Conservation (phyloP, 2,888 invertebrate genomes). For the Drosophila emarginata region DNA sequence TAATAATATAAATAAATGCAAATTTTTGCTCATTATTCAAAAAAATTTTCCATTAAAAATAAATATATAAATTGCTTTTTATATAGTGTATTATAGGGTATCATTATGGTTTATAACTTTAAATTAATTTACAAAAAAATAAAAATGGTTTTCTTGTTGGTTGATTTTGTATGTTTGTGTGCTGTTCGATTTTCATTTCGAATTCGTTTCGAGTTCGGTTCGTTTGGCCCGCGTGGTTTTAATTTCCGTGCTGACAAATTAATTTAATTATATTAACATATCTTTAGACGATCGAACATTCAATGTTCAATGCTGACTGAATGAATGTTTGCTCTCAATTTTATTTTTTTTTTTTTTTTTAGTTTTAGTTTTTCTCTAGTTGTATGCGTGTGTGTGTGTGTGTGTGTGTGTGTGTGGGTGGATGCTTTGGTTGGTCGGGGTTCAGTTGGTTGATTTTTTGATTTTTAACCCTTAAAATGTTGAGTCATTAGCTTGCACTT, state of each 20-base stretch:
- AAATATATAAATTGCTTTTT: too few species aligned
- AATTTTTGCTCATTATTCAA: too few species aligned
- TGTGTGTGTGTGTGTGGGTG: neutral
- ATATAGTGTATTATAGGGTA: neutral
- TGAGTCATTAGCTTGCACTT: constrained; percentile 76
- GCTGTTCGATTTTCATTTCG: constrained; percentile 71
- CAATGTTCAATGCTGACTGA: constrained; percentile 52
- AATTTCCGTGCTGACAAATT: constrained; percentile 77
- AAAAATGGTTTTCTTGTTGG: constrained; percentile 24
- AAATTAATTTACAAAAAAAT: neutral
- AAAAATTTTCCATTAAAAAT: too few species aligned
- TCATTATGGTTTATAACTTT: constrained; percentile 7
- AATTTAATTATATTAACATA: constrained; percentile 81
- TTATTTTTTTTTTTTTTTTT: constrained; percentile 5
- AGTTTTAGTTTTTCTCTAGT: too few species aligned
- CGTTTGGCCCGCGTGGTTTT: constrained; percentile 58
- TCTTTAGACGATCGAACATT: constrained; percentile 65
- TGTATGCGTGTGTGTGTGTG: neutral
- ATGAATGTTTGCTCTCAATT: constrained; percentile 29
- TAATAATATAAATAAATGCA: too few species aligned
- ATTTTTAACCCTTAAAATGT: constrained; percentile 42
- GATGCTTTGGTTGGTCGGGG: constrained; percentile 21
- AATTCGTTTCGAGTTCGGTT: constrained; percentile 54
- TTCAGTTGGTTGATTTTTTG: constrained; percentile 26
- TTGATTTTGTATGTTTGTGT: constrained; percentile 30